Base-by-base conservation (phyloP, 2,797 vertebrate species). In the Ctenochaetus hawaiiensis region DNA sequence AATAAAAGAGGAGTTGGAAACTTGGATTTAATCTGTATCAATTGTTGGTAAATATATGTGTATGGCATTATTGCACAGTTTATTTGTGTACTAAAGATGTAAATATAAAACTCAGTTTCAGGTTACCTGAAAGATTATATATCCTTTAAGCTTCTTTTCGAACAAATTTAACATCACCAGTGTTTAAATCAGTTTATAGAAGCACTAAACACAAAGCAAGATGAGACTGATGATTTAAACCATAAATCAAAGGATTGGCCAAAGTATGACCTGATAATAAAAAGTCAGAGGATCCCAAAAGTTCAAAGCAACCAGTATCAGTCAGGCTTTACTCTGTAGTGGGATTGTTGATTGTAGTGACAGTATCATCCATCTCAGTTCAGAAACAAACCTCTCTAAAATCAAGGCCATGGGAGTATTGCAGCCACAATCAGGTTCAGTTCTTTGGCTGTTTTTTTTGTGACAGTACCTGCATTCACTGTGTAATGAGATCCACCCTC, bases 401-500 rank as follows among this genome's bases (percentile, higher is more conserved):
- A 20, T 26, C 22, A 43, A 1, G 3, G 23, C 56, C 30, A 5
- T 0, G 4, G 62, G 39, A 70, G 49, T 30, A 44, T 18, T 17
- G 45, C 16, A 34, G 22, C 16, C 10, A 67, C 54, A 74, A 60
- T 62, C 49, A 56, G 13, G 26, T 60, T 60, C 10, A 65, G 12
- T 18, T 51, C n/a, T 71, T 77, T 2, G 41, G 53, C 59, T 62
- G 41, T 30, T 30, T 68, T 57, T 61, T 84, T 69, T 65, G 39
- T 64, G 67, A 60, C 60, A 74, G 58, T 43, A 49, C 49, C 72
- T 73, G 45, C 60, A 14, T 34, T 75, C 56, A 45, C 61, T 41
- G 41, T 56, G 79, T 73, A 70, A 80, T 67, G 22, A 66, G 77
- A 82, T 76, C 72, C 56, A 48, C 63, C 64, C 62, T 68, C 70